Percentiles rank a stretch among this genome's conserved stretches.
Conservation (phyloP, 2,797 vertebrate genomes). For the Peromyscus eremicus region DNA sequence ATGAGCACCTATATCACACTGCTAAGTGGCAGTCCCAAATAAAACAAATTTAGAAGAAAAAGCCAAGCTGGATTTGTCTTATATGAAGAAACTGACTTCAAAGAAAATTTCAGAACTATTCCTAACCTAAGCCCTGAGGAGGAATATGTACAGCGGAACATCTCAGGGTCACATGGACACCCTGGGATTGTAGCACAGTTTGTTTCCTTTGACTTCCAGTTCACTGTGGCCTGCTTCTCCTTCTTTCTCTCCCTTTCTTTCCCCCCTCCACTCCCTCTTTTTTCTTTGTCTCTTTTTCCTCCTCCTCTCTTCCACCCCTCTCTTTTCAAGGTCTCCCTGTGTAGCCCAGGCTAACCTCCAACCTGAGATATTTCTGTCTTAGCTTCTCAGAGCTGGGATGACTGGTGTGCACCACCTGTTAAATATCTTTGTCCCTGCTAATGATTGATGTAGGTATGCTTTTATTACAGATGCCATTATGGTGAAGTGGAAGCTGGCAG, state of each 20-base stretch:
- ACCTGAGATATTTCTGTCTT: no score
- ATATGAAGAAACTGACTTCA: neutral
- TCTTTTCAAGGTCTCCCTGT: neutral
- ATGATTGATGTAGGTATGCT: neutral
- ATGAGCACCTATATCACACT: neutral
- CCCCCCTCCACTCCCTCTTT: neutral
- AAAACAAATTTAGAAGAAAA: conserved; percentile 46
- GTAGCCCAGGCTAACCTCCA: neutral
- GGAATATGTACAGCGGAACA: neutral
- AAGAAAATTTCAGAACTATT: neutral
- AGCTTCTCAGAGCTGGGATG: neutral
- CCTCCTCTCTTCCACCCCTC: neutral
- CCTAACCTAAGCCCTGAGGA: neutral
- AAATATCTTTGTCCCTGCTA: neutral
- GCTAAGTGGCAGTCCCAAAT: neutral
- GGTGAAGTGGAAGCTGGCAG: neutral
- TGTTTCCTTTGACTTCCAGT: neutral
- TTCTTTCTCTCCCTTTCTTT: neutral
- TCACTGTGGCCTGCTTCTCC: no score
- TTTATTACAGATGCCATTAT: neutral
- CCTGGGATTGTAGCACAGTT: neutral
- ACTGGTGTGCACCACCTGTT: neutral
- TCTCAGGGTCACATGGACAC: neutral
- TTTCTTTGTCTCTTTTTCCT: no score
- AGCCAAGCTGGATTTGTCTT: neutral